Base-by-base conservation (phyloP, 2,888 invertebrate genomes). In the Bembecia ichneumoniformis region DNA sequence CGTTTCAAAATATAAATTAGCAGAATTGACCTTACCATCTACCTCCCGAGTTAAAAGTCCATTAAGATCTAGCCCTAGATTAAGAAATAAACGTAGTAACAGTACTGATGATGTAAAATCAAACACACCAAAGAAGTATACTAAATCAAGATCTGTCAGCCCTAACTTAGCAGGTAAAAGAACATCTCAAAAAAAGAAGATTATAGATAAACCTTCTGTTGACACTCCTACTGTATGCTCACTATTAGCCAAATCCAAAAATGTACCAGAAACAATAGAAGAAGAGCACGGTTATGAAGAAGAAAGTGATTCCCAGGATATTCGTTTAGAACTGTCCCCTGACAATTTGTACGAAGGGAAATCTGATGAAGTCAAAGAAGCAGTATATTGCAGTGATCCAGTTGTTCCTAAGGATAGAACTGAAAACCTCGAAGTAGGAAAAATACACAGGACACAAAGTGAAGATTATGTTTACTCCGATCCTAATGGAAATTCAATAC, bases 231-330 rank as follows among this genome's bases (percentile, higher is more conserved):
- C 66, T 16, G 67, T 70, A 28, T 69, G 56, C 48, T 65, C 63
- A 68, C 71, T 72, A 52, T 64, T 58, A 40, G 58, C 74, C 7
- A 44, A 44, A 1, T 62, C 68, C 0, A 58, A 54, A 15, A 62
- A 67, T 51, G 57, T 75, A 15, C 69, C 75, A 11, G 75, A 77
- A 53, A 74, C 74, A 0, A 79, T 79, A 14, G 45, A 54, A 1
- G 77, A 77, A 51, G 82, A 83, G 57, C 66, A 51, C 48, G 62
- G 55, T 43, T 16, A 5, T 16, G 71, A 74, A 0, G 78, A 79
- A 48, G 55, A 77, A 4, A 75, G 82, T 49, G 86, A 88, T 56
- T 87, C 87, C 0, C 88, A 88, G 68, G 74, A 72, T 47, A 71
- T 88, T 48, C 82, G 77, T 55, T 59, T 88, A 40, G 71, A 64